Percentiles rank a stretch among this genome's conserved stretches.
phyloP scores from a whole-genome alignment of 2,797 vertebrate genomes.

The Epinephelus malabaricus region DNA sequence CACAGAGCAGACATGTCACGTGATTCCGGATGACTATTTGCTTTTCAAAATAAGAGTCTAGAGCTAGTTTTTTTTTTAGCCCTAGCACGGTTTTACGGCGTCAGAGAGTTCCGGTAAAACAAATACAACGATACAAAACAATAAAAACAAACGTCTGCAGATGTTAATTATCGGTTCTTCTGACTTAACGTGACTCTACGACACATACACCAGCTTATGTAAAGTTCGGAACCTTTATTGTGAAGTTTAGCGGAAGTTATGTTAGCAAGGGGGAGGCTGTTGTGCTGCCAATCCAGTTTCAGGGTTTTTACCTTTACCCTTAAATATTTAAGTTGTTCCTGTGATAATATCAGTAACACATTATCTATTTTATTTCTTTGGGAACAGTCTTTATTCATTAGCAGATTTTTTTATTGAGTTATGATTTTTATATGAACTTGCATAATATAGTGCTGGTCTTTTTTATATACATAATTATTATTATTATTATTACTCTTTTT shows the following conservation, averaged over 20 bases:
- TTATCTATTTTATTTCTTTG: too few species aligned
- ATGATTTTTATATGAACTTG: too few species aligned
- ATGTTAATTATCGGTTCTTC: fast-evolving
- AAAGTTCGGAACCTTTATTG: constrained; percentile 1
- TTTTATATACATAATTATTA: too few species aligned
- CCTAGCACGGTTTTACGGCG: fast-evolving
- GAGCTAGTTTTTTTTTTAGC: fast-evolving
- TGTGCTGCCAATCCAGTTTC: constrained; percentile 36
- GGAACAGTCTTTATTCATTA: too few species aligned
- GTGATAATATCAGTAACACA: too few species aligned
- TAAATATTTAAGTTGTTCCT: too few species aligned
- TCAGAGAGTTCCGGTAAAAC: fast-evolving
- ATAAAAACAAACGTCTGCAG: fast-evolving
- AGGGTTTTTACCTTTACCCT: neutral
- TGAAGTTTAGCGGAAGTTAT: constrained; percentile 37
- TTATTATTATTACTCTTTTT: too few species aligned
- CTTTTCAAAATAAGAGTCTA: constrained; percentile 68
- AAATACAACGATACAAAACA: fast-evolving
- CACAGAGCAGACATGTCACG: neutral
- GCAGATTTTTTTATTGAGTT: too few species aligned
- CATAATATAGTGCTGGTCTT: too few species aligned
- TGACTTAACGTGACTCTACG: fast-evolving
- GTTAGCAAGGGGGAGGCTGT: constrained; percentile 10
- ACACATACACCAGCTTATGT: fast-evolving
- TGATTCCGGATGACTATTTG: constrained; percentile 22